Conservation (phyloP, 30 jellyfish, hydroid and myxozoan genomes). For the Turritopsis rubra region DNA sequence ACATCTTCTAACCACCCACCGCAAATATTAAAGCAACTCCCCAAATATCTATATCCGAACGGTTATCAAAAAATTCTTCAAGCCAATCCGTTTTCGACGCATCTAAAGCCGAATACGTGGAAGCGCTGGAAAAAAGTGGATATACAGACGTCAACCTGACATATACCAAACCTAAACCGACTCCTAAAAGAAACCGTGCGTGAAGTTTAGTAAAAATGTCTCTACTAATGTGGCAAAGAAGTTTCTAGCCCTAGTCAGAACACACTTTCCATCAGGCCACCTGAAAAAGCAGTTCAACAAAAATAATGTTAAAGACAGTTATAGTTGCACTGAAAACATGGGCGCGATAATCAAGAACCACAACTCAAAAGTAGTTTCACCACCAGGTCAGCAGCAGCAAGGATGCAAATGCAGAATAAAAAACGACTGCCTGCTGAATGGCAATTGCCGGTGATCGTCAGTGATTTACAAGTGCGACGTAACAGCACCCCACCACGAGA, state of each 20-base stretch:
- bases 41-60: background rate
- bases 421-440: background rate
- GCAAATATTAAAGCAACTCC: background rate
- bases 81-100: background rate
- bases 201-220: background rate
- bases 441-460: background rate
- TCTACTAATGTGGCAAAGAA: background rate
- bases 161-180: background rate
- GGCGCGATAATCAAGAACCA: background rate
- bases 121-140: background rate
- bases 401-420: background rate
- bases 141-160: background rate
- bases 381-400: background rate
- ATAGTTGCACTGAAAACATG: background rate
- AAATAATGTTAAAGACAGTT: background rate
- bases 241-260: background rate
- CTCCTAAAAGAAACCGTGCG: background rate
- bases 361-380: background rate
- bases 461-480: background rate
- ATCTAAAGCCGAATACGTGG: background rate
- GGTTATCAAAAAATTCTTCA: background rate
- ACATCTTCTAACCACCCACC: background rate
- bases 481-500: background rate
- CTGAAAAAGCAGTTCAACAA: background rate
- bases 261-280: background rate